Evolutionary conservation across 2,113 vertebrate species (phyloP).

Genomic region (Elephantulus edwardii): DNA sequence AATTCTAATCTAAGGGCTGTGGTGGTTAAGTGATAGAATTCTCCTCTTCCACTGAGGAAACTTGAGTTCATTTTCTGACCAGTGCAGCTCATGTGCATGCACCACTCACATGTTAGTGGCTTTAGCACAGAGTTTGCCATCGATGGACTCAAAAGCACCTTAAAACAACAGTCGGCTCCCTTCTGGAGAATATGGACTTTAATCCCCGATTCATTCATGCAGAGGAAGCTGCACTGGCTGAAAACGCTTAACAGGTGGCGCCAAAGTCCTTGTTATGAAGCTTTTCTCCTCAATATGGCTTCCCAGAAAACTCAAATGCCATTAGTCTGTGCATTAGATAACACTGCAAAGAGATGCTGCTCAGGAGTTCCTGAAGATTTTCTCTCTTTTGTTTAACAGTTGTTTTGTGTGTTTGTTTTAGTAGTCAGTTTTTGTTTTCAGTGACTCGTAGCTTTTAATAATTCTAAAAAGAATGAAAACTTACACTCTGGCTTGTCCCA

Average conservation of each 20-base stretch:
- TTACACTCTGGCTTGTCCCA: background rate
- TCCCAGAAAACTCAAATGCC: rapidly evolving
- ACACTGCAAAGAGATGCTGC: background rate
- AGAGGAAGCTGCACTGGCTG: background rate
- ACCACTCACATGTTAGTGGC: background rate
- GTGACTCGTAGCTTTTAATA: background rate
- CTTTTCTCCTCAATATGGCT: slow-evolving; percentile 27
- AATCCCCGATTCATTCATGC: background rate
- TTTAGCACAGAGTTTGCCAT: too few relatives aligned
- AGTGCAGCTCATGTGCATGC: background rate
- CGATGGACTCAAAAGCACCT: too few relatives aligned
- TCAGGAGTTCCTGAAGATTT: background rate
- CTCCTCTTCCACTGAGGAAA: background rate
- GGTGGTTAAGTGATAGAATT: background rate
- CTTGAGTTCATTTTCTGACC: background rate
- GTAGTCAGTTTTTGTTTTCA: slow-evolving; percentile 9
- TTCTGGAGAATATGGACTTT: background rate
- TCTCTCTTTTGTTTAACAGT: background rate
- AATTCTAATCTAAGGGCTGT: background rate
- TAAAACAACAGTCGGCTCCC: background rate
- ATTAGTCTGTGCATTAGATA: background rate
- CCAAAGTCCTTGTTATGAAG: slow-evolving; percentile 54
- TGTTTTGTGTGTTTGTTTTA: background rate
- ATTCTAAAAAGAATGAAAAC: slow-evolving; percentile 36
- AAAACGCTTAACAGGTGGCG: slow-evolving; percentile 61